Percentiles rank a stretch among this genome's conserved stretches.
These are phyloP conservation scores for Dolichotis patagonum DNA, from an alignment of 2,113 vertebrate genomes.

Conservation along the genomic window DNA sequence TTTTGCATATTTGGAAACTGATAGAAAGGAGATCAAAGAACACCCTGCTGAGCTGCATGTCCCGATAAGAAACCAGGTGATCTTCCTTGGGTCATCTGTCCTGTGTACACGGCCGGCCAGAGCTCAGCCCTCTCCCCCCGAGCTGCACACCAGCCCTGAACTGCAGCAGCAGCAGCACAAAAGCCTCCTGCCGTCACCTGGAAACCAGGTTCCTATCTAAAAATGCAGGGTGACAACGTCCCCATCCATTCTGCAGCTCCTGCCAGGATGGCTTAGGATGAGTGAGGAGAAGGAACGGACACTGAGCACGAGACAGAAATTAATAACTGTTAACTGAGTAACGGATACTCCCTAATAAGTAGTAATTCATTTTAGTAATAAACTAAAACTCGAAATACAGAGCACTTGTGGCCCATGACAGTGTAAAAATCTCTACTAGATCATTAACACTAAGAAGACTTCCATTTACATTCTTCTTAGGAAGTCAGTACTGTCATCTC, in stretches of 20 bases:
- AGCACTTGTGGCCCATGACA: background rate
- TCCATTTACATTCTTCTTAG: background rate
- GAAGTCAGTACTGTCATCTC: background rate
- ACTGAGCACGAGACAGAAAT: background rate
- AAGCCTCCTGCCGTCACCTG: background rate
- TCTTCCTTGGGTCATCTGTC: background rate
- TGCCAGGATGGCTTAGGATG: background rate
- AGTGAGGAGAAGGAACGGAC: background rate
- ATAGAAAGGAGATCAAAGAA: background rate
- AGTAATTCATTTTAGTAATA: background rate
- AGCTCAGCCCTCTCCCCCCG: too few relatives aligned
- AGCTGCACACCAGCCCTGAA: background rate
- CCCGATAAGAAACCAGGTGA: background rate
- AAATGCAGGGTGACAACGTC: background rate
- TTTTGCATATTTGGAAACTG: background rate
- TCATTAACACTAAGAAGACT: background rate
- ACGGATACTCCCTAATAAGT: too few relatives aligned
- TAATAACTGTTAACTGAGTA: background rate
- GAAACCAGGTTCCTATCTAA: background rate
- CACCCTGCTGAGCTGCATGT: background rate
- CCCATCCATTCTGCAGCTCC: background rate
- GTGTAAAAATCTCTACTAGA: too few relatives aligned
- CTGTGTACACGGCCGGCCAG: accelerated
- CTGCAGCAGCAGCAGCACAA: background rate
- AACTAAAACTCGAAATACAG: background rate